Conservation (phyloP, 92 coral and sea anemone species). For the Pocillopora grandis region DNA sequence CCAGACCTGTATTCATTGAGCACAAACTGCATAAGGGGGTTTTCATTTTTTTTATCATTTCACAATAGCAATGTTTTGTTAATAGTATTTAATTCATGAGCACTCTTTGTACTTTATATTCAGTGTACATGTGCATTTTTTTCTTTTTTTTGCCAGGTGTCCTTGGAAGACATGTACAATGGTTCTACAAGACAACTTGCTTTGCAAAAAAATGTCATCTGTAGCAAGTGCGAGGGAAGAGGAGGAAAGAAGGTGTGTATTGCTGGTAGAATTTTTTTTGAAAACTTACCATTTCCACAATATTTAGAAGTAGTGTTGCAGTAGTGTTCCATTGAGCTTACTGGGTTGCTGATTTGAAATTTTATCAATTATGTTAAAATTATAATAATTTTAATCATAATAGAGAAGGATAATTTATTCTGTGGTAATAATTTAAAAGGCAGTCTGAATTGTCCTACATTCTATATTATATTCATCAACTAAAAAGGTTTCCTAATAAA, state of each 20-base stretch:
- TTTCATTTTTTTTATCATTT: no score
- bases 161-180: slow-evolving; percentile 92
- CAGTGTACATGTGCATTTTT: no score
- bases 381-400: no score
- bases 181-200: slow-evolving; percentile 90
- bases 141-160: slow-evolving; percentile 60
- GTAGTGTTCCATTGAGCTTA: neutral
- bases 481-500: no score
- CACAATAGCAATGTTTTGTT: no score
- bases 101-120: neutral
- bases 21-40: no score
- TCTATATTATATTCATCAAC: no score
- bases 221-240: slow-evolving; percentile 92
- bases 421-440: no score
- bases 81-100: neutral
- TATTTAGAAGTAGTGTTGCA: neutral
- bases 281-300: neutral
- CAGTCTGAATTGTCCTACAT: no score
- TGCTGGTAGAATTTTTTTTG: neutral
- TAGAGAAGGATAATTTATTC: no score
- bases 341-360: neutral
- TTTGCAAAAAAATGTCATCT: slow-evolving; percentile 92
- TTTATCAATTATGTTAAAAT: no score
- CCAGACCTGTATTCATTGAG: no score
- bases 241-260: slow-evolving; percentile 92